These are phyloP conservation scores for Tenthredo amoena DNA, from an alignment of 2,888 invertebrate species.

Conservation along the genomic window DNA sequence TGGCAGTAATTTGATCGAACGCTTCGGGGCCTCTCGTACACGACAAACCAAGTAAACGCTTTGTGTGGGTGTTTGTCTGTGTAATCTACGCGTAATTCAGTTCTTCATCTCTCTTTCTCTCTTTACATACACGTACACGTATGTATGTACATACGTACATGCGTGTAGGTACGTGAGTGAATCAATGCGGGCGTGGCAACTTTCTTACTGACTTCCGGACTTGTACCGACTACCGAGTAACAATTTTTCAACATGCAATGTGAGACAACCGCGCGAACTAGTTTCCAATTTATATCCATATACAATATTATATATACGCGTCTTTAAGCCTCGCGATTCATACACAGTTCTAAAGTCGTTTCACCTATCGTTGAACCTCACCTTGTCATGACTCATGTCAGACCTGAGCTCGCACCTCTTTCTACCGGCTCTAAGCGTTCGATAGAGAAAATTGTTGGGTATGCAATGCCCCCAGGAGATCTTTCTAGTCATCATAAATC, in stretches of 20 bases:
- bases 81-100: conserved; percentile 13
- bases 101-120: background rate
- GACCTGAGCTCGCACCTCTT: background rate
- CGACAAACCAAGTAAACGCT: background rate
- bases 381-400: conserved; percentile 37
- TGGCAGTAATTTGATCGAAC: conserved; percentile 5
- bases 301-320: background rate
- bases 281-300: background rate
- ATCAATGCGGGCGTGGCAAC: conserved; percentile 46
- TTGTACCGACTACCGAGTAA: background rate
- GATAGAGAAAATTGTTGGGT: background rate
- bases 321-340: background rate
- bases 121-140: background rate
- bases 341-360: too few relatives aligned
- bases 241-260: conserved; percentile 29
- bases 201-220: conserved; percentile 51
- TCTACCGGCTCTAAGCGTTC: background rate
- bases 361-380: conserved; percentile 14
- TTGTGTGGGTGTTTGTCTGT: background rate
- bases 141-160: background rate
- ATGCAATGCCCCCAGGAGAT: background rate
- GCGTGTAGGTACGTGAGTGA: conserved; percentile 45
- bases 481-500: background rate
- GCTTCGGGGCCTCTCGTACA: background rate
- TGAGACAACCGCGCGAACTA: background rate